A percentile compares a stretch with the other conserved stretches of the same genome.
Conservation (phyloP, 1,140 invertebrate species). For the Teleogryllus occipitalis region DNA sequence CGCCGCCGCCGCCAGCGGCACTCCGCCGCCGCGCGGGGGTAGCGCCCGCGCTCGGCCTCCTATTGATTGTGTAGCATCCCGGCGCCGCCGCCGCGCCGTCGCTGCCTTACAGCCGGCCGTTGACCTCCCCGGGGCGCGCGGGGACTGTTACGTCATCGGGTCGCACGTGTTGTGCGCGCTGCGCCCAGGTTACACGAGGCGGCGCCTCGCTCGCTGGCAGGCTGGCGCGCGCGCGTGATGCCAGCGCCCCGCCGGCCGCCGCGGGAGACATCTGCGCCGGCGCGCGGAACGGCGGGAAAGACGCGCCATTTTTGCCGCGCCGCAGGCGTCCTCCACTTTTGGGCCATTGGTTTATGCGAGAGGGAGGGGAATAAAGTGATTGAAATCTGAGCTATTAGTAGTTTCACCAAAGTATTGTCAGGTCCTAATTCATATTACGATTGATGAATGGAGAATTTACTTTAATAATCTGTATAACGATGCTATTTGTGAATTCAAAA, state of each 20-base stretch:
- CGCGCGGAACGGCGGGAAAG: neutral
- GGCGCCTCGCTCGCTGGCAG: too few relatives aligned
- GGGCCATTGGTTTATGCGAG: too few relatives aligned
- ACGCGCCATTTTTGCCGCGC: neutral
- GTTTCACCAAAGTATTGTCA: neutral
- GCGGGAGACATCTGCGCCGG: neutral
- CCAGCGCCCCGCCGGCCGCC: neutral
- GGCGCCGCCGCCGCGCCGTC: too few relatives aligned
- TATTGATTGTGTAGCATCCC: slow-evolving; percentile 4
- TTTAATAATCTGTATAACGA: neutral
- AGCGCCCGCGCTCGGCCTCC: neutral
- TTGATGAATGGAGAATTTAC: neutral
- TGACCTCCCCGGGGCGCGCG: neutral
- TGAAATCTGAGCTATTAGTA: neutral
- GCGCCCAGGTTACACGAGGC: neutral
- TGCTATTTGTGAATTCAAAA: neutral
- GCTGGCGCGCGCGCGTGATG: too few relatives aligned
- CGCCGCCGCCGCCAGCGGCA: neutral
- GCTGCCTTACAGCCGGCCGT: neutral
- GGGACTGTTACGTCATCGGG: neutral
- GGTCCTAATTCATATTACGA: neutral
- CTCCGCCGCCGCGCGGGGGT: neutral
- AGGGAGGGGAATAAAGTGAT: too few relatives aligned
- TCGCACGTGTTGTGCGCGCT: neutral
- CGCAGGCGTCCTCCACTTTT: neutral